Evolutionary conservation across 37 sponge, comb jelly and placozoan species (phyloP), one percentile per base, ranked within the genome.

Genomic region (Ianthella basta): DNA sequence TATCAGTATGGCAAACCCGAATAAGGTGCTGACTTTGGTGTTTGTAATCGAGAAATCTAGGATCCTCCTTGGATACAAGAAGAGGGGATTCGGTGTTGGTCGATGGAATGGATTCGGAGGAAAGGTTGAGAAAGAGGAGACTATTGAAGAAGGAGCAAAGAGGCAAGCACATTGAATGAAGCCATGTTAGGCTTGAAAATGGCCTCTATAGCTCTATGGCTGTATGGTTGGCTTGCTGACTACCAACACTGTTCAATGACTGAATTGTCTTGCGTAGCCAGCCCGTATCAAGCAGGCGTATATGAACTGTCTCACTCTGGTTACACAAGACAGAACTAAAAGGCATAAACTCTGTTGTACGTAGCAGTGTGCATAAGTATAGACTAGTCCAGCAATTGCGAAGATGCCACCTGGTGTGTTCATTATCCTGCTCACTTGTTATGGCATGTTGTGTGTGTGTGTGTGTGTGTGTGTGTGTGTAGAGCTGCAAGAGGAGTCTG

Each of bases 101-200:
- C 60, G 94, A n/a, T 97, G 98, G 98, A 97, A 97, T 64, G 98
- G 98, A 24, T 97, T 97, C 81, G 98, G 98, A 6, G 98, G 98
- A 6, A 97, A 97, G 65, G 96, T 97, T 50, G 84, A 93, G 29
- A 21, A 27, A 6, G 89, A 74, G 20, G 98, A 97, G 73, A 91
- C 95, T 18, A 89, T 97, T 55, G 89, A 85, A 64, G 90, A 95
- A 15, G 98, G 75, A 25, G 98, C 98, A 0, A 86, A 83, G 37
- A 93, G 96, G 96, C 90, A 37, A 23, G 57, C 41, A n/a, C n/a
- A n/a, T n/a, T n/a, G n/a, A 30, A 34, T 69, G 20, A 82, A 20
- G 67, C 21, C 24, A 27, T n/a, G n/a, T n/a, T n/a, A n/a, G n/a
- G n/a, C n/a, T n/a, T n/a, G n/a, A n/a, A n/a, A n/a, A n/a, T n/a